Conservation (phyloP, 23 tunicate genomes). For the Ascidia mentula region DNA sequence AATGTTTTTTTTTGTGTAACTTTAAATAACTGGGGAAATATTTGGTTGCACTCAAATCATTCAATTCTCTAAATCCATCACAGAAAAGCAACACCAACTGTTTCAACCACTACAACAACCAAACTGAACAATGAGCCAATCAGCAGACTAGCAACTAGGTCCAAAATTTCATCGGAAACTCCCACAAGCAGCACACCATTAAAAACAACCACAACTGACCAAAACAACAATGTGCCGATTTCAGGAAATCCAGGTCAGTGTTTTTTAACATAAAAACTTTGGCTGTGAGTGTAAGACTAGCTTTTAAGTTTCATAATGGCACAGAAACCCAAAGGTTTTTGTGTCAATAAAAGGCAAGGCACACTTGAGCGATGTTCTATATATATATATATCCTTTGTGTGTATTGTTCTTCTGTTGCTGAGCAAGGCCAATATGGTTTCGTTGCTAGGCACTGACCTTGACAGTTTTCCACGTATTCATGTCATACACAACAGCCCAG, state of each 20-base stretch:
- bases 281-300: not conserved
- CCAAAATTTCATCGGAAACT: not conserved
- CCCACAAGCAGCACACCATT: not conserved
- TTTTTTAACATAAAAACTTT: not conserved
- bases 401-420: not conserved
- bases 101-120: not conserved
- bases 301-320: too few species aligned
- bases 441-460: not conserved
- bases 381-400: too few species aligned
- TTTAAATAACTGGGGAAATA: not conserved
- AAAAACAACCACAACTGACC: not conserved
- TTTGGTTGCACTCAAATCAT: not conserved
- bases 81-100: too few species aligned
- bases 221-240: not conserved
- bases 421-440: not conserved
- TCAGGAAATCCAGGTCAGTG: not conserved
- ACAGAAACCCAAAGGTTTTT: not conserved
- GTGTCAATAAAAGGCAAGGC: too few species aligned
- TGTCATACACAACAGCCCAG: too few species aligned
- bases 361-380: too few species aligned
- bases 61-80: not conserved
- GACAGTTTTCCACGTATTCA: not conserved
- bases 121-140: not conserved
- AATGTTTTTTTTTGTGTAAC: not conserved
- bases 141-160: not conserved